Base-by-base conservation (phyloP, 1,140 invertebrate genomes). In the Tribolium madens region DNA sequence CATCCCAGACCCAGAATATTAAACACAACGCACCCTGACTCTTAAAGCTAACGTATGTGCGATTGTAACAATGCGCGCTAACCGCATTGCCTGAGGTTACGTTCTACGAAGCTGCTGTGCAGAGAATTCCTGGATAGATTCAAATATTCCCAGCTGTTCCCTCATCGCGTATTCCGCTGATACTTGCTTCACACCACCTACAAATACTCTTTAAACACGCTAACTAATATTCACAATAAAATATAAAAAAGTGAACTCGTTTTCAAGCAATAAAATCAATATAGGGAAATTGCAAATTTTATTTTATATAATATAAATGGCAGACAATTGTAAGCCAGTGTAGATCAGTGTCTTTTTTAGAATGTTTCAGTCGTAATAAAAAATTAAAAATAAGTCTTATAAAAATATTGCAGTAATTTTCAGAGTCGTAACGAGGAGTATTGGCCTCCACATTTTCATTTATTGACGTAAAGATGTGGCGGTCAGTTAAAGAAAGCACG, bases 101-200 rank as follows among this genome's bases (percentile, higher is more conserved):
- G 53, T 76, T 79, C 70, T 76, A 73, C 48, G 71, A 71, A 76
- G 75, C 75, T 76, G 75, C 48, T 68, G 60, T 76, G 68, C 60
- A 50, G 74, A 31, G 75, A 76, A 79, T 79, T 76, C 72, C 71
- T 76, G 75, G 17, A 46, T 76, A 50, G 42, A 53, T 64, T 79
- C 75, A 76, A 79, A 76, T 79, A 79, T 76, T 75, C 75, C 78
- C 78, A 79, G 78, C 75, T 79, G 78, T 79, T 79, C 36, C 75
- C 74, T 52, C 18, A 48, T 64, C 60, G 21, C 60, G 13, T n/a
- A 50, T 13, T 68, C 14, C 26, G 42, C 52, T 57, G 33, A 13
- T 14, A 46, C 15, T 26, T 33, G 31, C 64, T 50, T 48, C 57
- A 52, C 46, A 50, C 47, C 50, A 52, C 47, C 46, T 31, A 48